Evolutionary conservation across 2,888 invertebrate species (phyloP), one percentile per base, ranked within the genome.

Genomic region (Biston stratarius): DNA sequence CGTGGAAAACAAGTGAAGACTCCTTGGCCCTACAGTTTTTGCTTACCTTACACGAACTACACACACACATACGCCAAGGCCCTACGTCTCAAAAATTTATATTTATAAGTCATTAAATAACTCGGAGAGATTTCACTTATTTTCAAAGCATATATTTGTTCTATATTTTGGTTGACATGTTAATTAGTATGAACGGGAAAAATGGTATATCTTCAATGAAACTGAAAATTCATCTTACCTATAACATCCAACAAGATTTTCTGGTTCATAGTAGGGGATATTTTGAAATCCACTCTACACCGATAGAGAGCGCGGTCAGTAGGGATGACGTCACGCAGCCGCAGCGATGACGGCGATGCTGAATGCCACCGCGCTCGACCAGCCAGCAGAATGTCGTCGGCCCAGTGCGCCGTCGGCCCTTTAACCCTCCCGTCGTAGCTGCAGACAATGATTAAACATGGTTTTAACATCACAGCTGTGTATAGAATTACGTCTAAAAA

Each of bases 201-300:
- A 24, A 24, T 24, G 24, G 24, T 24, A 24, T 24, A 24, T 24
- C 24, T 1, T 24, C 24, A 24, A 24, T 24, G 24, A 24, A 24
- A 24, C 24, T 24, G 24, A 24, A 15, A 36, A 7, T 24, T 11
- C 34, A 34, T 74, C 89, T 88, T 64, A 97, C 97, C 96, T 76
- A 97, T 96, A 67, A 97, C 96, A 74, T 95, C 95, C 66, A 97
- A 94, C 73, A 95, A 94, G 71, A 97, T 95, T 80, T 96, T 95
- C 69, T 96, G 95, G 85, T 97, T 97, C 74, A 96, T 95, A 10
- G 97, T 97, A 0, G 97, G 97, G 8, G 97, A 97, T 75, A 96
- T 95, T 78, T 96, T 95, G 89, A 97, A 97, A 89, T 97, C 97
- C 57, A 97, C 97, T 66, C 97, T 91, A 86, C 97, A 97, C 69